Base-by-base conservation (phyloP, 2,113 vertebrate genomes). In the Poecile atricapillus region DNA sequence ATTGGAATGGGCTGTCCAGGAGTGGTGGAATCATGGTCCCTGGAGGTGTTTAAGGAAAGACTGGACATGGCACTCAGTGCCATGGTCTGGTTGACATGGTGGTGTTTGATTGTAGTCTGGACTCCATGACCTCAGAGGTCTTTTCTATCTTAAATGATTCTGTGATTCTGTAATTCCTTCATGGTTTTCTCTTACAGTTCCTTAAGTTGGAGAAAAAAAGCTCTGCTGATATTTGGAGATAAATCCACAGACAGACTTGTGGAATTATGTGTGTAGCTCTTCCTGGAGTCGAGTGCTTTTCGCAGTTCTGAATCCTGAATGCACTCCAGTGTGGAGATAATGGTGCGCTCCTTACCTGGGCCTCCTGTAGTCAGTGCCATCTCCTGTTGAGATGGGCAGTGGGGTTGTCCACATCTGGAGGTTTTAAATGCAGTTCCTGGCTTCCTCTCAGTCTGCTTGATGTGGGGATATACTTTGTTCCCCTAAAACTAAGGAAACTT, bases 41-140 rank as follows among this genome's bases (percentile, higher is more conserved):
- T 90, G 47, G 18, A 69, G 63, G 17, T 76, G 8, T 49, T 60
- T 27, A 49, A n/a, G 49, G 47, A 4, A 68, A 55, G 63, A 20
- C 12, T 62, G 24, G 10, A 43, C 1, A 1, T 69, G 63, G 17
- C 35, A 62, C n/a, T 69, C 25, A 23, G 30, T 62, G 55, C 47
- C 17, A 0, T 31, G 55, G 23, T 46, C 15, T 23, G n/a, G 18
- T 22, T 22, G 21, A 16, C 30, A 2, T 2, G 1, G 9, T 63
- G 43, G 13, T 62, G 10, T 43, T 47, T 0, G 2, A 3, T 69
- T 1, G 0, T 4, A 43, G 14, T 12, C 22, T 69, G 41, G 31
- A 33, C 35, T 76, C 0, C 0, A 25, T 41, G 25, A 20, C 59
- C 35, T 63, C 52, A 20, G 49, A 63, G 41, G 10, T 63, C 41